Percentiles rank a stretch among this genome's conserved stretches.
Conservation (phyloP, 2,113 vertebrate genomes). For the Leuciscus idus region DNA sequence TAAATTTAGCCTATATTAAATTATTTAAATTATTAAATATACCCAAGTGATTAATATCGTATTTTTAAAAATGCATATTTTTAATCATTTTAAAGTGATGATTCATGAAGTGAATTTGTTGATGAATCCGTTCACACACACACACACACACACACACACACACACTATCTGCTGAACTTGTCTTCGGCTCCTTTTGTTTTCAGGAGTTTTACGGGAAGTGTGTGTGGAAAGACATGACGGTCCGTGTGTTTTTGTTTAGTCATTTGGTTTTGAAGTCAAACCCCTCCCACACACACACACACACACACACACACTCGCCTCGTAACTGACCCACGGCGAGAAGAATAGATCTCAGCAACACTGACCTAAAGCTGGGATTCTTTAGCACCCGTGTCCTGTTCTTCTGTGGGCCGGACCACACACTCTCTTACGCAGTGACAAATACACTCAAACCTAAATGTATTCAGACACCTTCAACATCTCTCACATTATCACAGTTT, state of each 20-base stretch:
- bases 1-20: too few relatives aligned
- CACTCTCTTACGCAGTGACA: constrained; percentile 43
- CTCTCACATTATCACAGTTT: too few relatives aligned
- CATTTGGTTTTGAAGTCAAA: not conserved
- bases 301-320: constrained; percentile 11
- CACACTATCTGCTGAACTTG: constrained; percentile 4
- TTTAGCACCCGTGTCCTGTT: not conserved
- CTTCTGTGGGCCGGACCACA: constrained; percentile 24
- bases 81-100: not conserved
- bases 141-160: not conserved
- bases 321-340: not conserved
- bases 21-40: too few relatives aligned
- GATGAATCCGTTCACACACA: not conserved
- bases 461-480: too few relatives aligned
- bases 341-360: not conserved
- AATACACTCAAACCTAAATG: not conserved
- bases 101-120: not conserved
- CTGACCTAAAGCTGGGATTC: not conserved
- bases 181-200: not conserved
- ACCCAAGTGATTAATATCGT: not conserved
- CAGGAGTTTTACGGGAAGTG: not conserved
- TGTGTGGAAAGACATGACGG: not conserved
- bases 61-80: not conserved
- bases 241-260: constrained; percentile 19
- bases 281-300: not conserved